Percentiles rank a stretch among this genome's conserved stretches.
Conservation (phyloP, 1,140 invertebrate species). For the Eubasilissa regina region DNA sequence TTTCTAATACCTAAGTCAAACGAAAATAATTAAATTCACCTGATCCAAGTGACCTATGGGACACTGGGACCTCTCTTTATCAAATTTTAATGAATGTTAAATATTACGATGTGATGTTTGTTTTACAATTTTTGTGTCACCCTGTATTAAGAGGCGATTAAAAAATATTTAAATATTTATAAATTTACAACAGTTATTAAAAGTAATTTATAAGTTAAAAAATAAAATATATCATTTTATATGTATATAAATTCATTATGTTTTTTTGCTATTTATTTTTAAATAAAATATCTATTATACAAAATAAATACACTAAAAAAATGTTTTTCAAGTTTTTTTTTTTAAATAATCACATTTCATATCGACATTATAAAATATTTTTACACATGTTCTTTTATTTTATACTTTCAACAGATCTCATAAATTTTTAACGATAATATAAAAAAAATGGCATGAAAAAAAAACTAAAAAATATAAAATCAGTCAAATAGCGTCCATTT, state of each 20-base stretch:
- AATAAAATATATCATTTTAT: no score
- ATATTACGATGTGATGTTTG: no score
- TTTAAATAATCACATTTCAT: neutral
- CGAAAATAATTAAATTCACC: neutral
- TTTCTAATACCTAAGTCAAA: neutral
- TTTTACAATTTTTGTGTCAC: no score
- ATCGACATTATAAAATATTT: neutral
- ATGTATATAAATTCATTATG: no score
- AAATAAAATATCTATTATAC: neutral
- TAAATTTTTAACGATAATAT: neutral
- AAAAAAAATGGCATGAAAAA: conserved; percentile 1
- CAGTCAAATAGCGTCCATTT: neutral
- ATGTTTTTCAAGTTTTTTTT: neutral
- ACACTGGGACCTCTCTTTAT: no score
- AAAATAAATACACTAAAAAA: neutral
- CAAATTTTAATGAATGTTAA: no score
- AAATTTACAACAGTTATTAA: no score
- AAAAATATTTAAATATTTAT: no score
- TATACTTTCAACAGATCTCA: neutral
- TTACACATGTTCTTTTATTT: neutral
- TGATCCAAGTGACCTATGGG: neutral
- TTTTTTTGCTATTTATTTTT: neutral
- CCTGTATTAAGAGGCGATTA: no score
- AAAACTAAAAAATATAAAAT: neutral
- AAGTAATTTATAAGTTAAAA: no score